Conservation (phyloP, 2,113 vertebrate genomes). For the Gracilinanus agilis region DNA sequence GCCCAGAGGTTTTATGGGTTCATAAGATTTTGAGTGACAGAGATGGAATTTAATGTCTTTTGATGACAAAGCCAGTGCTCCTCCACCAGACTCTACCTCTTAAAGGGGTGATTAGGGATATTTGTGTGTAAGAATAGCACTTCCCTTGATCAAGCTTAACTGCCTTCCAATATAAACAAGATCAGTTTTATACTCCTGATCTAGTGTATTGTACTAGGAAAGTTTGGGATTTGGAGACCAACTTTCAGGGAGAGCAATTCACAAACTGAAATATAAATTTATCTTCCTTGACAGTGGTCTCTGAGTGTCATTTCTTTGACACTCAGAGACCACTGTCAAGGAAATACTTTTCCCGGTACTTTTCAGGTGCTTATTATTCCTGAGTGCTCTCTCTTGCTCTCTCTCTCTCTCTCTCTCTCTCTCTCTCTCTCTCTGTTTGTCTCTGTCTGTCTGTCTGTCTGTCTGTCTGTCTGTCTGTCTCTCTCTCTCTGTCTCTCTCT, state of each 20-base stretch:
- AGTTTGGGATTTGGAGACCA: neutral
- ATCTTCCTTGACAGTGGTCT: neutral
- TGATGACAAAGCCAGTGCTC: neutral
- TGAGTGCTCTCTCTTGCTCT: neutral
- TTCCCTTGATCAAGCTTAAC: slow-evolving; percentile 13
- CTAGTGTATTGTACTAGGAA: slow-evolving; percentile 13
- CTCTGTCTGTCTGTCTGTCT: too few relatives aligned
- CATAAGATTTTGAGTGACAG: neutral
- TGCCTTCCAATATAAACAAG: slow-evolving; percentile 30
- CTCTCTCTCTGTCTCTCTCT: neutral
- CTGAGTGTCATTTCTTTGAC: neutral
- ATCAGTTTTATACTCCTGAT: slow-evolving; percentile 50
- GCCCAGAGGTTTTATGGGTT: neutral
- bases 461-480: neutral
- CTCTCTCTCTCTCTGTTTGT: neutral
- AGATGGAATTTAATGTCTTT: neutral
- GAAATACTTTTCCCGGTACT: neutral
- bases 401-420: neutral
- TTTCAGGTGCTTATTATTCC: neutral
- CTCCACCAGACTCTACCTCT: neutral
- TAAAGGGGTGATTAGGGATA: neutral
- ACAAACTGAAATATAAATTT: neutral
- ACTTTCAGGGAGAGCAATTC: neutral
- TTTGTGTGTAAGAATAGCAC: neutral
- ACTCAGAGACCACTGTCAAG: too few relatives aligned